These are phyloP conservation scores for Paedocypris micromegethes DNA, from an alignment of 2,797 vertebrate genomes.

Conservation along the genomic window DNA sequence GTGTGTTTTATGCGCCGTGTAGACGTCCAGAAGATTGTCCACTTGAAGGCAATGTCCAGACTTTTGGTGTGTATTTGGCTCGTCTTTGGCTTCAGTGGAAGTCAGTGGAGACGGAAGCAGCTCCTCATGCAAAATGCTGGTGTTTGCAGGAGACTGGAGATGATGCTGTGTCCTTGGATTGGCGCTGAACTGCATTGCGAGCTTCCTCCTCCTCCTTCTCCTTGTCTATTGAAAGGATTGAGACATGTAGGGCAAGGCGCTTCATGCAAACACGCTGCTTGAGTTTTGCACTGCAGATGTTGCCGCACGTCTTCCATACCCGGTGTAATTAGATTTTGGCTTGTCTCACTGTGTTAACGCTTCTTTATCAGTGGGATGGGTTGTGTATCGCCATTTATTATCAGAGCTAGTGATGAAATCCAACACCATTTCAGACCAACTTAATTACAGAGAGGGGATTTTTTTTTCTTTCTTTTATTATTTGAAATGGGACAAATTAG, in stretches of 20 bases:
- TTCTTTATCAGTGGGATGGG: too few species aligned
- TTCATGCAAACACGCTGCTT: background rate
- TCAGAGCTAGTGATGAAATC: too few species aligned
- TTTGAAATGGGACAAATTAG: too few species aligned
- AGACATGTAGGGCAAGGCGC: constrained; percentile 9
- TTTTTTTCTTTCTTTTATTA: too few species aligned
- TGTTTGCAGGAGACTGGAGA: constrained; percentile 17
- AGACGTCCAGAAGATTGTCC: too few species aligned
- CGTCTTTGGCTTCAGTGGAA: constrained; percentile 45
- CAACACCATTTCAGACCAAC: too few species aligned
- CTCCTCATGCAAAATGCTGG: constrained; percentile 28
- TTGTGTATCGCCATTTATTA: too few species aligned
- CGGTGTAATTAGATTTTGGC: background rate
- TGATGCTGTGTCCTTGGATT: constrained; percentile 28
- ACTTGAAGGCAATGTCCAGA: too few species aligned
- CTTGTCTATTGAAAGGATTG: constrained; percentile 4
- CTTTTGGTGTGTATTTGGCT: constrained; percentile 30
- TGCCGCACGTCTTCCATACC: constrained; percentile 1
- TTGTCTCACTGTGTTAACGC: background rate
- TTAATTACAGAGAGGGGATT: too few species aligned
- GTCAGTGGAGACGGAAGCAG: constrained; percentile 13
- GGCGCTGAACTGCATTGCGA: constrained; percentile 18
- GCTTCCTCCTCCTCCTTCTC: constrained; percentile 5
- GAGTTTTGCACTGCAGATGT: constrained; percentile 7
- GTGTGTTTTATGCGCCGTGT: too few species aligned